Evolutionary conservation across 2,888 invertebrate species (phyloP).

Genomic region (Eumerus sabulonum): DNA sequence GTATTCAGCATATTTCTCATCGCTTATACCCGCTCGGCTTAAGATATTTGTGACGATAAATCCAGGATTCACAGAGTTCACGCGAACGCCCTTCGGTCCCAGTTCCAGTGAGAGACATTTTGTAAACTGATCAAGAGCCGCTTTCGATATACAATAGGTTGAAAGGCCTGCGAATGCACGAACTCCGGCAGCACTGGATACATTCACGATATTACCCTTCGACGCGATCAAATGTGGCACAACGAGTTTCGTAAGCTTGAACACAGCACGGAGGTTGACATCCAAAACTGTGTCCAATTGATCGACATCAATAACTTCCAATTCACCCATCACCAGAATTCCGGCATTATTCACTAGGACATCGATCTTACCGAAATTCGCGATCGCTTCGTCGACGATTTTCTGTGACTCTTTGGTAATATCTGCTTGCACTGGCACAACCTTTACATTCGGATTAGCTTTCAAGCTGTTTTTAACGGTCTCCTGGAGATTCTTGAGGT

Average conservation of each 20-base stretch:
- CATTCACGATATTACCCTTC: conserved; percentile 93
- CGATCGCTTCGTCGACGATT: conserved; percentile 85
- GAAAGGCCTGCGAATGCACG: conserved; percentile 92
- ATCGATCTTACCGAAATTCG: conserved; percentile 83
- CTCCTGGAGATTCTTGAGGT: conserved; percentile 35
- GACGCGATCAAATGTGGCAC: conserved; percentile 88
- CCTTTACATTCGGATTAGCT: conserved; percentile 30
- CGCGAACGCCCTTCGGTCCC: conserved; percentile 87
- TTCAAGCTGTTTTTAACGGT: conserved; percentile 24
- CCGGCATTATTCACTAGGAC: conserved; percentile 93
- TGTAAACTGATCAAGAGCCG: conserved; percentile 96
- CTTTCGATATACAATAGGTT: conserved; percentile 94
- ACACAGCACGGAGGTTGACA: conserved; percentile 88
- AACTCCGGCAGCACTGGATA: conserved; percentile 94
- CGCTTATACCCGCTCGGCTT: conserved; percentile 86
- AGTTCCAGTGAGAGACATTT: conserved; percentile 91
- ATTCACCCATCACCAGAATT: conserved; percentile 85
- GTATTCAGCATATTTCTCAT: conserved; percentile 87
- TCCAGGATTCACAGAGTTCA: conserved; percentile 95
- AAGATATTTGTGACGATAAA: conserved; percentile 93
- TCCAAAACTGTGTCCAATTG: conserved; percentile 92
- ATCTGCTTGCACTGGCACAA: conserved; percentile 81
- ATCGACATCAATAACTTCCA: conserved; percentile 88
- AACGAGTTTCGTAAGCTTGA: conserved; percentile 88
- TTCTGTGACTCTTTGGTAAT: conserved; percentile 83